Evolutionary conservation across 2,888 invertebrate species (phyloP).

Genomic region (Drosophila anceps): DNA sequence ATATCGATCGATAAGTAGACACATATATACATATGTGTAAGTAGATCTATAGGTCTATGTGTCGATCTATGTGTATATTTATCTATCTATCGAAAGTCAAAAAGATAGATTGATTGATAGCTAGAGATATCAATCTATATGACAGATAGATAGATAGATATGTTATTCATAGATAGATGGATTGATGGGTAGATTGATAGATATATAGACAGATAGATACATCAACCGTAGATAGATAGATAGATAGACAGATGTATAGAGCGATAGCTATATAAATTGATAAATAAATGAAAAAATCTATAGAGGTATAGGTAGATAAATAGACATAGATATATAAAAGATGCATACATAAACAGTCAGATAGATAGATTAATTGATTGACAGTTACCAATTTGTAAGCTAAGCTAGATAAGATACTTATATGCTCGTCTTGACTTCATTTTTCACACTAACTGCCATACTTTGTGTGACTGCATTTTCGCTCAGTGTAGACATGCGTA

Average conservation of each 20-base stretch:
- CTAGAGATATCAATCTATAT: too few relatives aligned
- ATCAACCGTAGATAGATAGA: neutral
- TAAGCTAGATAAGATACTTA: neutral
- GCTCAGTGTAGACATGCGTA: slow-evolving; percentile 55
- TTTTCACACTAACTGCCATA: neutral
- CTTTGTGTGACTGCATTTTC: slow-evolving; percentile 2
- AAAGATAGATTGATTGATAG: neutral
- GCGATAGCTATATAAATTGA: neutral
- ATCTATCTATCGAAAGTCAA: neutral
- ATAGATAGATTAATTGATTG: too few relatives aligned
- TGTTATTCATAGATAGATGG: neutral
- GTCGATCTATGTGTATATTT: neutral
- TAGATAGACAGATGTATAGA: neutral
- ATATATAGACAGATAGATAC: neutral
- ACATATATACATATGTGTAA: neutral
- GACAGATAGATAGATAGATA: neutral
- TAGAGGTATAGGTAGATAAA: neutral
- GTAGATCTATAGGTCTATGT: too few relatives aligned
- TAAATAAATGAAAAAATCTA: neutral
- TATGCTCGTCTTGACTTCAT: neutral
- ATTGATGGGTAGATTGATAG: neutral
- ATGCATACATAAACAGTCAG: too few relatives aligned
- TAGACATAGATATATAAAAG: neutral
- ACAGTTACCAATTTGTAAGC: too few relatives aligned
- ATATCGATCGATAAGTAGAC: neutral